Evolutionary conservation across 2,888 invertebrate species (phyloP).

Genomic region (Onchidella celtica): DNA sequence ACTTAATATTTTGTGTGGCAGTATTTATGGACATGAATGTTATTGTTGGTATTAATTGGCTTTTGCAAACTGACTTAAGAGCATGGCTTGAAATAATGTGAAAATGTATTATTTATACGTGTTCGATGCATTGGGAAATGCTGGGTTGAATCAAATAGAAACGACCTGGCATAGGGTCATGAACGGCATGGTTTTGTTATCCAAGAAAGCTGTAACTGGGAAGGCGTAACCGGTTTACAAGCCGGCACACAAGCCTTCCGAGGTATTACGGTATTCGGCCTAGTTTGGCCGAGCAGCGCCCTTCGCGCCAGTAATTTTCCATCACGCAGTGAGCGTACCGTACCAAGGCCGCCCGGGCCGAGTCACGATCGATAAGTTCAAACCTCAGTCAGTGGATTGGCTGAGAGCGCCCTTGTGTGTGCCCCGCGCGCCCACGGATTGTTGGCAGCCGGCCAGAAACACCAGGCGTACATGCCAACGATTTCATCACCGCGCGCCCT

Average conservation of each 20-base stretch:
- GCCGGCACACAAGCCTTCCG: neutral
- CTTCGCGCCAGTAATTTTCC: constrained; percentile 22
- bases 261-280: constrained; percentile 15
- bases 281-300: neutral
- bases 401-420: neutral
- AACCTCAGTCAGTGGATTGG: neutral
- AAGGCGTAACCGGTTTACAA: no score
- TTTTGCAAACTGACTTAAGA: no score
- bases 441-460: neutral
- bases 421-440: neutral
- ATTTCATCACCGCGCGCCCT: neutral
- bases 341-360: neutral
- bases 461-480: neutral
- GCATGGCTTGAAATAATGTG: no score
- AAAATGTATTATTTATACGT: neutral
- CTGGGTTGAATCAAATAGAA: no score
- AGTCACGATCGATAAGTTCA: constrained; percentile 19
- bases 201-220: no score
- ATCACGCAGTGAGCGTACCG: constrained; percentile 13
- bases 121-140: neutral
- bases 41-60: no score
- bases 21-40: no score
- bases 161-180: no score
- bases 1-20: no score
- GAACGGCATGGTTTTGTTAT: no score